Base-by-base conservation (phyloP, 2,113 vertebrate genomes). In the Ptilonorhynchus violaceus region DNA sequence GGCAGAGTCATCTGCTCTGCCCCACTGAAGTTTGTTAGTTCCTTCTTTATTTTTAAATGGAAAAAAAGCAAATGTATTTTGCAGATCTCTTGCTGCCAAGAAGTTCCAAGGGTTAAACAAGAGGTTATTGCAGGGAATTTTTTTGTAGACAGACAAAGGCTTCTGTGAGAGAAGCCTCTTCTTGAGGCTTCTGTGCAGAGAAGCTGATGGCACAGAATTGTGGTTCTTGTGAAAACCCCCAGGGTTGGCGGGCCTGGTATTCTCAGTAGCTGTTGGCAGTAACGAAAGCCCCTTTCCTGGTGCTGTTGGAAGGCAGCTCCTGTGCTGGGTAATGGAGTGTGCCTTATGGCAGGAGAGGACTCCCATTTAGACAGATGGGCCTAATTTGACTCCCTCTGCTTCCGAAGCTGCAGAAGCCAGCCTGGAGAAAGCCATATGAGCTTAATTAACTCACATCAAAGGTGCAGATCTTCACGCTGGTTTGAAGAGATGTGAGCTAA, bases 391-490 rank as follows among this genome's bases (percentile, higher is more conserved):
- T 96, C 49, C 83, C 44, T 93, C 62, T 3, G 2, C 82, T 97
- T 97, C 78, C 1, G 31, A 95, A 96, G 79, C 89, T 85, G 47
- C 88, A 93, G 89, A 96, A 97, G 68, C 74, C 69, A 86, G 92
- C 77, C 82, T 91, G 52, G 70, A 70, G 89, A 72, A 78, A 83
- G 58, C 85, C 87, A 63, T 95, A 80, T 88, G 96, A 95, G 88
- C 87, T 94, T 97, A 97, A 98, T 98, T 97, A 97, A 92, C 94
- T 97, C 92, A 84, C 95, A 97, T 98, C 96, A 97, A 97, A 98
- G 95, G 86, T 97, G 89, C 47, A 42, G 87, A 92, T 90, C 90
- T 93, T 94, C 73, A 70, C 1, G 42, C 80, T 96, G 88, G 41
- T 89, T 97, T 97, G 96, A 97, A 96, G 44, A 96, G 93, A 97